Conservation (phyloP, 2,797 vertebrate genomes). For the Malurus splendens region DNA sequence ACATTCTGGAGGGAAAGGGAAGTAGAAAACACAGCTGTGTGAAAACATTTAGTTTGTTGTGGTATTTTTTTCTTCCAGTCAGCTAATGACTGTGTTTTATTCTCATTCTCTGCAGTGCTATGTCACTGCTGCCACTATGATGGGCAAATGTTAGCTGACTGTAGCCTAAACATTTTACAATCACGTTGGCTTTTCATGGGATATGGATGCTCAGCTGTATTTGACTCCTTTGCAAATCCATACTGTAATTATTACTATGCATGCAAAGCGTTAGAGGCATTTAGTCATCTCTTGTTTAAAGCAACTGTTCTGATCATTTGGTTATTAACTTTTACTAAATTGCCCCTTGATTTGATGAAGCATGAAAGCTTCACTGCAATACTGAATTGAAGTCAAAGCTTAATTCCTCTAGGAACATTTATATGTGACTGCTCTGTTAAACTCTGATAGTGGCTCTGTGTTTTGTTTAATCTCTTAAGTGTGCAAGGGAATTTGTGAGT, state of each 20-base stretch:
- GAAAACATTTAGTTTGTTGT: constrained; percentile 22
- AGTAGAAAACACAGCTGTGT: background rate
- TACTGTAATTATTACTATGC: background rate
- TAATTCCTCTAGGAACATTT: background rate
- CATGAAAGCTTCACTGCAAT: background rate
- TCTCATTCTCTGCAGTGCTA: background rate
- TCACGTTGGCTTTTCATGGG: background rate
- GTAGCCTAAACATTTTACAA: background rate
- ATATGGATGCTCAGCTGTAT: background rate
- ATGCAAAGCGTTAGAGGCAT: background rate
- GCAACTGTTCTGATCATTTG: background rate
- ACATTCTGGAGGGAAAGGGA: background rate
- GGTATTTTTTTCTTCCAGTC: background rate
- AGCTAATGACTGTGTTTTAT: background rate
- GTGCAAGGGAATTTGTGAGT: background rate
- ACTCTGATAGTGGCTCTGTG: background rate
- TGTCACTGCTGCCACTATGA: background rate
- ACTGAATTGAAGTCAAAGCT: background rate
- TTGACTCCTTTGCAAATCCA: background rate
- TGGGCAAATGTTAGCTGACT: background rate
- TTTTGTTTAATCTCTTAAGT: constrained; percentile 2
- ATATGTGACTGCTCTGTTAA: background rate
- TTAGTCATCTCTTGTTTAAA: background rate
- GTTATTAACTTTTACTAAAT: background rate
- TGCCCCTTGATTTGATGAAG: background rate